Conservation (phyloP, 2,888 invertebrate genomes). For the Troilus luridus region DNA sequence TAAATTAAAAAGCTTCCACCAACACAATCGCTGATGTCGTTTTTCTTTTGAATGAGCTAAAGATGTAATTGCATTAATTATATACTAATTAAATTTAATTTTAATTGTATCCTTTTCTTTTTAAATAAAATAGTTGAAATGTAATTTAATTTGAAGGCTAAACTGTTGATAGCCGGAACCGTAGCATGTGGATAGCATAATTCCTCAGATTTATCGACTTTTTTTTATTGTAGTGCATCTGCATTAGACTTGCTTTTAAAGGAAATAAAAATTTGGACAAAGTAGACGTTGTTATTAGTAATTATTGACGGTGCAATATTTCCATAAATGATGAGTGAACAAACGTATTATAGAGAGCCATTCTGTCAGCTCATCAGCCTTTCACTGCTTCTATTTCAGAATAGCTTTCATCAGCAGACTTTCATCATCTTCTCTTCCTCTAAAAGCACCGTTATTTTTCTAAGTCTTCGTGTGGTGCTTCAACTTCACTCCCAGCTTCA, state of each 20-base stretch:
- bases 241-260: neutral
- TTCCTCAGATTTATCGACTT: too few species aligned
- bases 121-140: too few species aligned
- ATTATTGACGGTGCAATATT: neutral
- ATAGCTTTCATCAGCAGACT: neutral
- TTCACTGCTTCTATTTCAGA: neutral
- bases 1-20: too few species aligned
- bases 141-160: too few species aligned
- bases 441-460: neutral
- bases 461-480: neutral
- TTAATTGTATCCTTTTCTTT: too few species aligned
- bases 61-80: too few species aligned
- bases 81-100: too few species aligned
- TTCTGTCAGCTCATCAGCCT: neutral
- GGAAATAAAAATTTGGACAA: neutral
- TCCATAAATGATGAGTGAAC: conserved; percentile 12
- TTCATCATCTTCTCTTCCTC: neutral
- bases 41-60: too few species aligned
- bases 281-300: neutral
- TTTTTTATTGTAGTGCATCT: too few species aligned
- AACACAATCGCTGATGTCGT: too few species aligned
- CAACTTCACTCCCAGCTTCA: neutral
- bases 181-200: neutral
- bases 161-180: too few species aligned
- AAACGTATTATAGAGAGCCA: neutral